Evolutionary conservation across 2,797 vertebrate genomes (phyloP), one percentile per base, ranked within the genome.

Genomic region (Phataginus tetradactyla): DNA sequence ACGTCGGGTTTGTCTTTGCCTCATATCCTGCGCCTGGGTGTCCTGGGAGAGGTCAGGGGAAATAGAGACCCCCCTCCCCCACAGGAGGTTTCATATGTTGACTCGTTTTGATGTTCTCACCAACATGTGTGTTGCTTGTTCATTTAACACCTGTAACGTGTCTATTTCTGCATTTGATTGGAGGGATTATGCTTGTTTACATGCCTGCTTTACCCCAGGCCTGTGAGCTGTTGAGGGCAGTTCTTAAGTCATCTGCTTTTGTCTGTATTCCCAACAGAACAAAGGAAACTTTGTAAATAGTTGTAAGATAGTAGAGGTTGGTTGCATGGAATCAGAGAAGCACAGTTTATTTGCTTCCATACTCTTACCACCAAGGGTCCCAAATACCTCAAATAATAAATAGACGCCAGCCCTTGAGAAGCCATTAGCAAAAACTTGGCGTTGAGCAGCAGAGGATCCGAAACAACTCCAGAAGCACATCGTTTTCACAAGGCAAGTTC

Each of bases 1-100:
- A 74, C 85, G 18, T 39, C 69, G 10, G n/a, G 6, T 53, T 94
- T 64, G 51, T 84, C 75, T 96, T 96, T 90, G 49, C 61, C n/a
- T 92, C 75, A 71, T 39, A 68, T 51, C 29, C 34, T 37, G 25
- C 21, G 42, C 18, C 18, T 88, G 80, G 29, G 45, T 55, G 34
- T 80, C 63, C 51, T 68, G 4, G 45, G 78, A 53, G 49, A 92
- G 55, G n/a, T 86, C 51, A 34, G 17, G 61, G 59, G 74, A 51
- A 74, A 79, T 45, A 27, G 66, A 91, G 93, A 83, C 39, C 39
- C 39, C 39, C 6, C 39, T 39, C 39, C 39, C 39, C 7, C 5
- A 39, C 39, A 39, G 6, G 6, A 45, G 71, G 51, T 69, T 95
- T 68, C 29, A 12, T 74, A 25, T 69, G 15, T n/a, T 75, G 18